Base-by-base conservation (phyloP, 2,113 vertebrate genomes). In the Hippocampus comes region DNA sequence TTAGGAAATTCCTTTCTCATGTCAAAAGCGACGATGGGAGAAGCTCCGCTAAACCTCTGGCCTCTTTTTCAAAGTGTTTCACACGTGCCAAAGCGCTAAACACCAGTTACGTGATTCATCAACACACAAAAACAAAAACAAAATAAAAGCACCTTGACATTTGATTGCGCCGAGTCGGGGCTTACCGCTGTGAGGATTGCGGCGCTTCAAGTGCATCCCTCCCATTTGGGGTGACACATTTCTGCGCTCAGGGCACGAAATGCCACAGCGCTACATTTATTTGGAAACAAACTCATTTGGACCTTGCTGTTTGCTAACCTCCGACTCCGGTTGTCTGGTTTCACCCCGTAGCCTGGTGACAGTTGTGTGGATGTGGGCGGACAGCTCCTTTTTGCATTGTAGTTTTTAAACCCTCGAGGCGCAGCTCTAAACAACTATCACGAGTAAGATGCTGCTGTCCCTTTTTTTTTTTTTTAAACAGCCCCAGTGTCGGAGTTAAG, bases 221-320 rank as follows among this genome's bases (percentile, higher is more conserved):
- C 2, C 21, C 57, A 14, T 65, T 53, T 68, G 71, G 75, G 79
- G 21, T 76, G 72, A 69, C 70, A 81, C 15, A 27, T 73, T 70
- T 70, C 71, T 72, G 60, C 73, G 71, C 69, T 61, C 43, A 12
- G 61, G 17, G 67, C 74, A 56, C 5, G 0, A 18, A 59, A 72
- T 57, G 67, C 67, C 49, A 53, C 51, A 3, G 20, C 30, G 67
- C 18, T 21, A 41, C 67, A 68, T 53, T 53, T 60, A 11, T 59
- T 78, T 63, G 79, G 30, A 81, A 68, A 82, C 71, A 57, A 79
- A 88, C 46, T 67, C 51, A 71, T 77, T 78, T 72, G 76, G 78
- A 86, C 78, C 79, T 84, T 83, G 84, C 63, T 74, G 53, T 85
- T 75, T 49, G 70, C 70, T 74, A 74, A 79, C 75, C 75, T 77